These are phyloP conservation scores for Balaenoptera acutorostrata DNA, from an alignment of 2,113 vertebrate species.

Conservation along the genomic window DNA sequence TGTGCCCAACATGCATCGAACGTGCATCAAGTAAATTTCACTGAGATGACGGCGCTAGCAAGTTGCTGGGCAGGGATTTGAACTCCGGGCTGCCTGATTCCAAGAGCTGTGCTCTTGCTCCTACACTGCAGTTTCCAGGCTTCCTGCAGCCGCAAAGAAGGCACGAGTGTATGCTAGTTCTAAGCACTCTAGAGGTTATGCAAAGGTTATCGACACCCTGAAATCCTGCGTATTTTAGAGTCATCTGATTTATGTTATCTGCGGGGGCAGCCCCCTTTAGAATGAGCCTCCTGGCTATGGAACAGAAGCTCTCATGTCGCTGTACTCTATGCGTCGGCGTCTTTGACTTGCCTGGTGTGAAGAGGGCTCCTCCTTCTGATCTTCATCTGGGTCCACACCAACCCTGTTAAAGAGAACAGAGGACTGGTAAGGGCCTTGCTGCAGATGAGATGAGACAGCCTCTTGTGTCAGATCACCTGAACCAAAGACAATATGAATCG, in stretches of 20 bases:
- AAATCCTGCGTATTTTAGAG: background rate
- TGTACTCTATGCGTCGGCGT: background rate
- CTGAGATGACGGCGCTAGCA: background rate
- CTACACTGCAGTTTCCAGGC: background rate
- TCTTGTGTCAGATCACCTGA: background rate
- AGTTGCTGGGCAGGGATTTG: background rate
- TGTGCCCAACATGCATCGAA: background rate
- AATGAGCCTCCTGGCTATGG: background rate
- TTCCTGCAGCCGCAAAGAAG: background rate
- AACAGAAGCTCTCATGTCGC: background rate
- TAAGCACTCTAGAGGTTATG: background rate
- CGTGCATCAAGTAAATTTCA: background rate
- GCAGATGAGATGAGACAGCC: background rate
- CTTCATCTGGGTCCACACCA: slow-evolving; percentile 81
- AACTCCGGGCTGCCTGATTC: background rate
- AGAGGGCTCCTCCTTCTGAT: slow-evolving; percentile 70
- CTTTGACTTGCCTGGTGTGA: slow-evolving; percentile 79
- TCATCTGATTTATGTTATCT: background rate
- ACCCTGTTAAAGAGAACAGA: slow-evolving; percentile 75
- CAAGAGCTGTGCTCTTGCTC: background rate
- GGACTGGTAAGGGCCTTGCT: slow-evolving; percentile 9
- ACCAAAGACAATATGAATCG: background rate
- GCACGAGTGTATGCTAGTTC: background rate
- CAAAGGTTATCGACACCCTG: background rate
- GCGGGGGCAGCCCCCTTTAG: background rate